A percentile compares a stretch with the other conserved stretches of the same genome.
Conservation (phyloP, 2,797 vertebrate genomes). For the Hippocampus kuda region DNA sequence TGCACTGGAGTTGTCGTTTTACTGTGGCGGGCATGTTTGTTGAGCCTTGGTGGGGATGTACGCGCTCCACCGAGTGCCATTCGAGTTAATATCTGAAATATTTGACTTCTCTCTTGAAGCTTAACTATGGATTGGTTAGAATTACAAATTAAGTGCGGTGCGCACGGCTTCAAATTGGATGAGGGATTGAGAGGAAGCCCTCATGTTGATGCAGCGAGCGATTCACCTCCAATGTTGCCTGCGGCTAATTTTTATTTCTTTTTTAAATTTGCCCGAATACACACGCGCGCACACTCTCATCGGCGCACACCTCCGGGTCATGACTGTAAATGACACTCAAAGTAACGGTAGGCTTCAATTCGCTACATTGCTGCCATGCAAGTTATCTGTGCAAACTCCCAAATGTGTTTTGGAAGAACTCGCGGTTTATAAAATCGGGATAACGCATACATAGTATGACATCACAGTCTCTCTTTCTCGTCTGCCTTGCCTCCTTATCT, state of each 20-base stretch:
- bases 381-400: constrained; percentile 2
- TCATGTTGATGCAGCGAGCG: constrained; percentile 13
- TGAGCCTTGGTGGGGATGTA: neutral
- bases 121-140: constrained; percentile 20
- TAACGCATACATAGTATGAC: neutral
- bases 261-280: neutral
- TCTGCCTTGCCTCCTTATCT: constrained; percentile 9
- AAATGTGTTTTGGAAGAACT: constrained; percentile 1
- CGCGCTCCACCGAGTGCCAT: neutral
- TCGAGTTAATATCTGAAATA: constrained; percentile 23
- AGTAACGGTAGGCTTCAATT: neutral
- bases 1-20: too few species aligned
- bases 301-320: constrained; percentile 16
- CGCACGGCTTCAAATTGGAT: constrained; percentile 14
- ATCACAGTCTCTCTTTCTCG: neutral
- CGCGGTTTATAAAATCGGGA: constrained; percentile 2
- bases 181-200: constrained; percentile 9
- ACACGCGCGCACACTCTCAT: constrained; percentile 5
- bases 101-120: constrained; percentile 21
- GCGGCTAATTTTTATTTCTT: constrained; percentile 19
- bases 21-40: neutral
- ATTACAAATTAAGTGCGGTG: constrained; percentile 14
- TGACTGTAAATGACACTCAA: constrained; percentile 14
- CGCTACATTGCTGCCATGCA: neutral
- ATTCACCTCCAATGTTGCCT: constrained; percentile 22